Evolutionary conservation across 2,113 vertebrate species (phyloP), one percentile per base, ranked within the genome.

Genomic region (Paramormyrops kingsleyae): DNA sequence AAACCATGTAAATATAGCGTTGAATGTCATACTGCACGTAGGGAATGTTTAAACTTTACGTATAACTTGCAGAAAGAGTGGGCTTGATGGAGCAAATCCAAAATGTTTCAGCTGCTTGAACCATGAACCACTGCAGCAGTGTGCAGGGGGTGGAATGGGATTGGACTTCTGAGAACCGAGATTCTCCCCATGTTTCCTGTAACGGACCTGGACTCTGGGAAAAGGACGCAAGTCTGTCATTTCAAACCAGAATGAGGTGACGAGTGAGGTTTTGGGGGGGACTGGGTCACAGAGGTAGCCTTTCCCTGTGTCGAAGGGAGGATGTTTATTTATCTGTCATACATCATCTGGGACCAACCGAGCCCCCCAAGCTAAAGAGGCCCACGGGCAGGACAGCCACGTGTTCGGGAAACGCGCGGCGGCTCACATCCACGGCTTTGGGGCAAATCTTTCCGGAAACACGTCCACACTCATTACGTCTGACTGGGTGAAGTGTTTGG

Each of bases 381-480:
- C 46, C 12, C 24, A 1, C 10, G 4, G n/a, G n/a, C 86, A 19
- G 27, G 31, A 24, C 15, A n/a, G 56, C 87, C 87, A 42, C 87
- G 35, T 84, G 53, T 42, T 66, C 24, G 31, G 52, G 53, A 66
- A 88, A 66, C n/a, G 9, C 19, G 9, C 52, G 8, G 56, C 53
- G 17, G 87, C 87, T 88, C 53, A 88, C 87, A 88, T 35, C 87
- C 52, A n/a, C 39, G 39, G 87, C 19, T 88, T 85, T 42, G 87
- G 53, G 56, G 52, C 39, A 88, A 88, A 59, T 59, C 87, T 88
- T 88, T 88, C 87, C 87, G 87, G 87, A 88, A 88, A 88, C 87
- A 44, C 53, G 56, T 88, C 87, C 35, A 10, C 53, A 31, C 87
- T 88, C 87, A 88, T 88, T 88, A 88, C 2, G 87, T 88, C 87